Base-by-base conservation (phyloP, 2,797 vertebrate genomes). In the Arctocebus calabarensis region DNA sequence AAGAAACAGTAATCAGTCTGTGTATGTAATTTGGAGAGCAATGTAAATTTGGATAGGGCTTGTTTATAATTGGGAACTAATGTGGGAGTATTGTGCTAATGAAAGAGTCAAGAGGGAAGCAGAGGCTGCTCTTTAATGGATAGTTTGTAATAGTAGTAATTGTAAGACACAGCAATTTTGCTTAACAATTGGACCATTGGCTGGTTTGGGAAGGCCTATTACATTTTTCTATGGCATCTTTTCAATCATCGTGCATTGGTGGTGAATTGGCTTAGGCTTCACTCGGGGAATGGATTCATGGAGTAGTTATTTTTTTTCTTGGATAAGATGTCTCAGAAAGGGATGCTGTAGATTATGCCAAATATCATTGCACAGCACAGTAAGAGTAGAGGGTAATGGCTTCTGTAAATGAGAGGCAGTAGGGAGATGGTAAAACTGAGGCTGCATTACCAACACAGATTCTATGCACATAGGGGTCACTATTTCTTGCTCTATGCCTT, bases 1-100 rank as follows among this genome's bases (percentile, higher is more conserved):
- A 94, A 97, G 97, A 98, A 97, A 92, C 78, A 77, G 94, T 93
- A 96, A 97, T 98, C 94, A 97, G 94, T 94, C 90, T 97, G 86
- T 96, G 93, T 97, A 94, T 96, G 95, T 95, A 97, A 97, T 97
- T 97, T 98, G 95, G 96, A 97, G 48, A 97, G 95, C 87, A 95
- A 97, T 93, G 95, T 94, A 97, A 97, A 97, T 96, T 94, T 84
- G 70, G 95, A 96, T 86, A 88, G 91, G 95, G 90, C 79, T 95
- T 97, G 75, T 97, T 97, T 96, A 91, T 98, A 97, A 97, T 79
- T 96, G 96, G 55, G 91, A 91, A 89, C 83, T 97, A 96, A 97
- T 90, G 97, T 98, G 94, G 95, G 95, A 97, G 96, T 97, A 96
- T 84, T 89, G 71, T 96, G 89, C 94, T 98, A 97, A 98, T 97